Percentiles rank a stretch among this genome's conserved stretches.
Evolutionary conservation across 2,888 invertebrate genomes (phyloP).

Genomic region (Caradrina kadenii): DNA sequence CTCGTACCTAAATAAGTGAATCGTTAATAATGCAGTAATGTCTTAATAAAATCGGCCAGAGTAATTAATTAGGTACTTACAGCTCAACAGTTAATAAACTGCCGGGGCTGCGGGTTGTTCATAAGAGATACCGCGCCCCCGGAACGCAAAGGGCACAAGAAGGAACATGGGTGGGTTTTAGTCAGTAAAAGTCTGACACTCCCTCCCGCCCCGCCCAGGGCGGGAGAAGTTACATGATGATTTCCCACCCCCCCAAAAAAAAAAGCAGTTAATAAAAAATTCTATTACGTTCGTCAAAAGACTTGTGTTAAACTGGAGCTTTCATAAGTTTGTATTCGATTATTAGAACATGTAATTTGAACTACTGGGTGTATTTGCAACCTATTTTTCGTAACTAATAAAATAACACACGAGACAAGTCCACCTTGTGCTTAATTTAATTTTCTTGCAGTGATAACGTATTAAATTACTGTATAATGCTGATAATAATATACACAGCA

Average conservation of each 20-base stretch:
- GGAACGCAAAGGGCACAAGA: too few relatives aligned
- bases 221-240: too few relatives aligned
- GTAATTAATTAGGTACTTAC: conserved; percentile 4
- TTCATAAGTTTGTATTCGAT: not conserved
- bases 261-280: too few relatives aligned
- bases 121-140: too few relatives aligned
- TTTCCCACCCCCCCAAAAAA: too few relatives aligned
- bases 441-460: conserved; percentile 43
- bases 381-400: conserved; percentile 42
- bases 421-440: conserved; percentile 57
- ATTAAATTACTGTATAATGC: conserved; percentile 49
- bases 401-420: conserved; percentile 33
- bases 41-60: conserved; percentile 16
- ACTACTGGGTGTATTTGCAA: conserved; percentile 15
- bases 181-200: too few relatives aligned
- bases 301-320: too few relatives aligned
- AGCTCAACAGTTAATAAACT: conserved; percentile 8
- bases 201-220: too few relatives aligned
- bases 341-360: conserved; percentile 14
- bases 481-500: conserved; percentile 55
- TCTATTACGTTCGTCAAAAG: too few relatives aligned
- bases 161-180: too few relatives aligned
- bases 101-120: too few relatives aligned
- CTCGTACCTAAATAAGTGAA: not conserved
- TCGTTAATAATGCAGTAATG: conserved; percentile 10